Evolutionary conservation across 1,140 invertebrate genomes (phyloP), one percentile per base, ranked within the genome.

Genomic region (Zeugodacus cucurbitae): DNA sequence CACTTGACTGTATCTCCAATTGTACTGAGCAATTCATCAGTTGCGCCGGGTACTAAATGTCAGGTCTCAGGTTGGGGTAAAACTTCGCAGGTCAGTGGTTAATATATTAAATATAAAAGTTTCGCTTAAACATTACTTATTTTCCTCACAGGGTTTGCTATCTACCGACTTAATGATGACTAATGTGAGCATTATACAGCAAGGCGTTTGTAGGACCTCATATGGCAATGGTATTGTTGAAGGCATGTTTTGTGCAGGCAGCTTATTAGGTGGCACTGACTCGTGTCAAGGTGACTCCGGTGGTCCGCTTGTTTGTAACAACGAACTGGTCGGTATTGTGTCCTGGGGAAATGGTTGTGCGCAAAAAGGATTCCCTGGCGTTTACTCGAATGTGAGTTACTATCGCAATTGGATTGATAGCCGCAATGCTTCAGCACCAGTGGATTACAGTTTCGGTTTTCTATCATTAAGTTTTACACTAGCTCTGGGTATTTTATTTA

Each of bases 281-380:
- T 91, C 92, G 8, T 93, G 92, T 59, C 92, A 93, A 82, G 92
- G 94, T 89, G 95, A 96, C 89, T 95, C 95, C 26, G 95, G 95
- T 1, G 95, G 95, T 8, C 95, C 95, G 4, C 90, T 96, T 89
- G 91, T 94, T 6, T 93, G 94, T 89, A 90, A 93, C 67, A 94
- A 93, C 0, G 93, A 94, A 41, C 92, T 96, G 57, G 95, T 95
- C 85, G 97, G 97, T 7, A 92, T 97, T 14, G 95, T 96, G 1
- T 96, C 96, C 14, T 97, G 96, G 96, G 96, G 96, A 32, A 94
- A 94, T 87, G 95, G 95, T 6, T 97, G 97, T 90, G 97, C 95
- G 2, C 92, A 94, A 78, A 94, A 95, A 0, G 90, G 91, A 1
- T 94, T 95, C 90, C 96, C 97, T 0, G 97, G 97, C 14, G 96